Base-by-base conservation (phyloP, 2,113 vertebrate species). In the Hippopotamus amphibius region DNA sequence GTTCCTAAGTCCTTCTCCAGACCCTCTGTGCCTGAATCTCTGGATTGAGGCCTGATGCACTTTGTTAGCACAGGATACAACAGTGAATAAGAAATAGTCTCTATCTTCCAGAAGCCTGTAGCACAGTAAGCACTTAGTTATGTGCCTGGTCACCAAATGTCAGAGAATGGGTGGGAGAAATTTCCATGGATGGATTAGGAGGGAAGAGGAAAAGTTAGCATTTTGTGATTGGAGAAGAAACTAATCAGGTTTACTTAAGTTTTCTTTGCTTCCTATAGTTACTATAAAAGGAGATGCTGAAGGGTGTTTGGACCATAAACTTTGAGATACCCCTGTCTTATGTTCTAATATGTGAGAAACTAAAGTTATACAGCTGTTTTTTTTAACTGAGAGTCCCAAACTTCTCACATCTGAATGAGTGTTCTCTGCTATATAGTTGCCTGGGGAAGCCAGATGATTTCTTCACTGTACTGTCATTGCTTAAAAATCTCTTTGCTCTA, bases 401-500 rank as follows among this genome's bases (percentile, higher is more conserved):
- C 69, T 84, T 88, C 59, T 84, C 65, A 66, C 33, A 37, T 68
- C 57, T 84, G 28, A 83, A 41, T 46, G 83, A 72, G 26, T 26
- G 74, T 48, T 85, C 41, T 55, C 71, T 95, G 79, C 43, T 65
- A 14, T 48, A 5, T 1, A 76, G 50, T 65, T 94, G 72, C 59
- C 53, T 65, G 12, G 30, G 53, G 48, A 94, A 85, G 33, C 59
- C 76, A 90, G 71, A 61, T 50, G 48, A 53, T 66, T 37, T 37
- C 61, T 68, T 76, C 66, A 33, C 26, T 71, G 59, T 90, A 92
- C 48, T 92, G 22, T 68, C 65, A 43, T 72, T 89, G 37, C 59
- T 93, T 43, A 76, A 87, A 76, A 41, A 14, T 33, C 48, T 61
- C 74, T 96, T 76, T 55, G 84, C 68, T 93, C 21, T 89, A 30